Conservation (phyloP, 2,888 invertebrate genomes). For the Ellobium chinense region DNA sequence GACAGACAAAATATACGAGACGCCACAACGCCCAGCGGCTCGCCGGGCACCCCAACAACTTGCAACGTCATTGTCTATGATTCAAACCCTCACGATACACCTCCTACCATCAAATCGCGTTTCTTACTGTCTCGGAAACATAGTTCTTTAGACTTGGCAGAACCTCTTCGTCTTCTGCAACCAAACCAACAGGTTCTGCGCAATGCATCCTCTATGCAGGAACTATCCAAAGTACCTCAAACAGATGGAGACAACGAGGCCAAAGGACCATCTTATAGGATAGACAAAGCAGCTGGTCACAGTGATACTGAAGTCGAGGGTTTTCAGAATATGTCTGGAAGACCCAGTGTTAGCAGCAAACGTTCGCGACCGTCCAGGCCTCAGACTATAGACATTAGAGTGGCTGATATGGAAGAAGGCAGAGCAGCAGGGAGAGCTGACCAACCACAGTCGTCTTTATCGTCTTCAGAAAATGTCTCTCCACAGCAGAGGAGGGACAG, state of each 20-base stretch:
- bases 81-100: slow-evolving; percentile 12
- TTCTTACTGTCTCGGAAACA: slow-evolving; percentile 21
- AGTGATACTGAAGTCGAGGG: neutral
- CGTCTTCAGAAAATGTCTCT: slow-evolving; percentile 31
- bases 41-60: slow-evolving; percentile 29
- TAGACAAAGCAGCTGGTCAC: neutral
- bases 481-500: neutral
- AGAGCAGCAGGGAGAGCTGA: neutral
- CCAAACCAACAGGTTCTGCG: neutral
- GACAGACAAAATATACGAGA: neutral
- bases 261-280: neutral
- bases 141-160: slow-evolving; percentile 31
- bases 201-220: slow-evolving; percentile 25
- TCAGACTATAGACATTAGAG: neutral
- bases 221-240: neutral
- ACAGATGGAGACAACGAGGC: neutral
- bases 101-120: neutral
- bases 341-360: neutral
- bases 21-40: neutral
- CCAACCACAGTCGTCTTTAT: neutral
- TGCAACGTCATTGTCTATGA: slow-evolving; percentile 53
- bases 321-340: neutral
- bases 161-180: neutral
- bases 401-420: neutral
- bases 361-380: neutral